Evolutionary conservation across 2,888 invertebrate species (phyloP), one percentile per base, ranked within the genome.

Genomic region (Drosophila limbata): DNA sequence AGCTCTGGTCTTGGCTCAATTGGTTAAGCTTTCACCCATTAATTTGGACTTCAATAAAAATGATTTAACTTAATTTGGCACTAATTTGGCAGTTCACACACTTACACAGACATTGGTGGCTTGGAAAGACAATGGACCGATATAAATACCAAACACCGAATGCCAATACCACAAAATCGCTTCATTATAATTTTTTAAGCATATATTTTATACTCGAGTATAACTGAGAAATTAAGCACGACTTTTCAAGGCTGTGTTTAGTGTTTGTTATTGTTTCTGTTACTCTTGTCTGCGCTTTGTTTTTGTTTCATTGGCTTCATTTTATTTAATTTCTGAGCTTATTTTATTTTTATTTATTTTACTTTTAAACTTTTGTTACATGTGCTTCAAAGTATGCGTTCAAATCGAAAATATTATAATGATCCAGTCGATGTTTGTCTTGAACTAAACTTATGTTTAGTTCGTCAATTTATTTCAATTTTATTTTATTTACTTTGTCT

Each of bases 171-270:
- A 68, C 35, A 51, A 68, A 64, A 74, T 73, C 64, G 73, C 81
- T 79, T 85, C 63, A 85, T 84, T 84, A 83, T 81, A 85, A 84
- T 83, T 78, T 80, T 72, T 79, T 67, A 79, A 83, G 66, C 79
- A 85, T 84, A 85, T 84, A 80, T 81, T 83, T 83, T 74, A 81
- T 83, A 77, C 77, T 79, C 77, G 83, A 77, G 80, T 83, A 77
- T 73, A 81, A 70, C 84, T 84, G 79, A 86, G 82, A 84, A 84
- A 85, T 84, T 84, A 85, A 86, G 84, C 85, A 81, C 84, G 85
- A 85, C 83, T 86, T 84, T 74, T 84, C 86, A 84, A 85, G 85
- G 84, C 73, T 77, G 61, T 69, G 61, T 35, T 37, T 50, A 56
- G 44, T 70, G 60, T 69, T 71, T 72, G 19, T 47, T 57, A 25